phyloP scores from a whole-genome alignment of 64 coral and sea anemone species.

The Porites lutea region DNA sequence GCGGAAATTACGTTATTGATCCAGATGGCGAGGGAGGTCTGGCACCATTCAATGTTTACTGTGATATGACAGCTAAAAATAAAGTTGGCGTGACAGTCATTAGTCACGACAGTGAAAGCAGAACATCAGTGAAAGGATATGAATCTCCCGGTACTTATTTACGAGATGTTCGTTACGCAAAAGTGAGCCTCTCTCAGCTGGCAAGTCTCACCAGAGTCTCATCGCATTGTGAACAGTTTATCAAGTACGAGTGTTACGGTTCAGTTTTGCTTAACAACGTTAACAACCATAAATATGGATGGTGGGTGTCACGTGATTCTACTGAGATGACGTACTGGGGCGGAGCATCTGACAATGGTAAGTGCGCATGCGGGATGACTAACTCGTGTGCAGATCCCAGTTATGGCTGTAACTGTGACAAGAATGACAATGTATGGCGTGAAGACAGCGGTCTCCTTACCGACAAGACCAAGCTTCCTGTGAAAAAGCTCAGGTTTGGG shows the following conservation, averaged over 20 bases:
- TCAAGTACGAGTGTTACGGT: background rate
- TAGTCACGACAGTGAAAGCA: background rate
- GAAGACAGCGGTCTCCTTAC: too few species aligned
- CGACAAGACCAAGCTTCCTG: background rate
- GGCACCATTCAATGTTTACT: conserved; percentile 18
- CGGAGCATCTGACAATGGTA: too few species aligned
- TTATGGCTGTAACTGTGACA: too few species aligned
- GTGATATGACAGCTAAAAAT: background rate
- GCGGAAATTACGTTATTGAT: background rate
- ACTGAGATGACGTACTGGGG: too few species aligned
- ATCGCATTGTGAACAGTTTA: conserved; percentile 30
- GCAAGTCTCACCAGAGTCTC: background rate
- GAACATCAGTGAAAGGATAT: background rate
- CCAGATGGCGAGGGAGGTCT: background rate
- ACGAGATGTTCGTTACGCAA: too few species aligned
- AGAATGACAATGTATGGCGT: too few species aligned
- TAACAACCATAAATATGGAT: too few species aligned
- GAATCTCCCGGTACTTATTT: background rate
- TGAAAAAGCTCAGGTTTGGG: background rate
- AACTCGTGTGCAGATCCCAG: too few species aligned
- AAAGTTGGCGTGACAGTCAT: too few species aligned
- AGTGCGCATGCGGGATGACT: too few species aligned
- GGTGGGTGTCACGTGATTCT: too few species aligned
- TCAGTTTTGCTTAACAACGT: background rate
- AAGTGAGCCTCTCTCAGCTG: too few species aligned